Evolutionary conservation across 2,113 vertebrate species (phyloP).

Genomic region (Alethe diademata): DNA sequence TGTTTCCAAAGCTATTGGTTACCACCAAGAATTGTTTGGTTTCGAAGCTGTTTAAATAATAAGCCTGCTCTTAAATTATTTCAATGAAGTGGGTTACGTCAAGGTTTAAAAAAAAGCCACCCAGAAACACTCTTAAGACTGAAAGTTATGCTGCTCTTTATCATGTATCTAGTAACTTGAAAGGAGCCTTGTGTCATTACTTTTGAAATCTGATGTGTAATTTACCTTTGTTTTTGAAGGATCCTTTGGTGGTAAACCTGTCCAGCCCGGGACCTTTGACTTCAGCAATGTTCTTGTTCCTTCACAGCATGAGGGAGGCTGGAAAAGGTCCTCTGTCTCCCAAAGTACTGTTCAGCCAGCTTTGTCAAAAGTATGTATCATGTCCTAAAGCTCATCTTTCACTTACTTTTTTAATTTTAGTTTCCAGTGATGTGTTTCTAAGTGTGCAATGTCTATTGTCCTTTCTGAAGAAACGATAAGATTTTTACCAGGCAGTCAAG

Average conservation of each 20-base stretch:
- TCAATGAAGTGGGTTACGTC: not conserved
- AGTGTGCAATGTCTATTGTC: not conserved
- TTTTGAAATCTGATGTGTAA: conserved; percentile 27
- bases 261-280: conserved; percentile 91
- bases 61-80: not conserved
- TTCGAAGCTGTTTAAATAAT: not conserved
- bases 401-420: not conserved
- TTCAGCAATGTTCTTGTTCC: conserved; percentile 94
- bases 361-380: conserved; percentile 92
- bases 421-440: not conserved
- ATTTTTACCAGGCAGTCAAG: not conserved
- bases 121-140: not conserved
- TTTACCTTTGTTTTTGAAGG: conserved; percentile 76
- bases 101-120: not conserved
- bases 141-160: not conserved
- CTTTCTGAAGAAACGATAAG: not conserved
- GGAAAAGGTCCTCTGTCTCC: conserved; percentile 91
- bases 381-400: not conserved
- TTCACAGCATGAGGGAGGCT: conserved; percentile 92
- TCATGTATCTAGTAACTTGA: not conserved
- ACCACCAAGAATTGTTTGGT: not conserved
- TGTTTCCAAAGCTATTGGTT: not conserved
- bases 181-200: not conserved
- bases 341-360: conserved; percentile 94
- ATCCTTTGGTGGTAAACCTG: conserved; percentile 83